These are phyloP conservation scores for Molanna angustata DNA, from an alignment of 2,888 invertebrate species.

Conservation along the genomic window DNA sequence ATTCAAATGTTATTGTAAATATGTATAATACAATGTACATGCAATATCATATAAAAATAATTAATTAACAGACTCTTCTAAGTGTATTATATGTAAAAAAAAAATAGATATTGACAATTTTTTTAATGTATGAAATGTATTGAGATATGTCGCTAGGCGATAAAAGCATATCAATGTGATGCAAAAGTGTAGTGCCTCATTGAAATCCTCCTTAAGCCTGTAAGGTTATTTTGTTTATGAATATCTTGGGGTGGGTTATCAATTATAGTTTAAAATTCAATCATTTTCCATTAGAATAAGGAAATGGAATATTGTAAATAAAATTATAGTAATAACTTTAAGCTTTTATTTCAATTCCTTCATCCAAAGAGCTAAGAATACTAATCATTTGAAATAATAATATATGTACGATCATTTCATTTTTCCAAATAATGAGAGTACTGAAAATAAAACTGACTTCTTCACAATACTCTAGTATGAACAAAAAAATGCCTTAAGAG, in stretches of 20 bases:
- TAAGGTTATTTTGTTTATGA: conserved; percentile 5
- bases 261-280: conserved; percentile 28
- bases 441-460: too few species aligned
- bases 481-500: too few species aligned
- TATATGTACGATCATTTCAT: too few species aligned
- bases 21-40: conserved; percentile 1
- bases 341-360: too few species aligned
- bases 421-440: too few species aligned
- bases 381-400: too few species aligned
- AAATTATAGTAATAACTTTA: too few species aligned
- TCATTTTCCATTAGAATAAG: conserved; percentile 27
- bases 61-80: background rate
- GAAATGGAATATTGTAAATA: conserved; percentile 21
- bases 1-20: conserved; percentile 25
- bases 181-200: conserved; percentile 47
- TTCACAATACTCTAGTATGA: too few species aligned
- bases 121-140: background rate
- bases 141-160: conserved; percentile 31
- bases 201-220: conserved; percentile 20
- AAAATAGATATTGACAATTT: background rate
- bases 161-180: conserved; percentile 48
- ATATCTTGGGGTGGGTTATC: conserved; percentile 15
- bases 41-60: background rate
- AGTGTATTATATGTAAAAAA: conserved; percentile 21
- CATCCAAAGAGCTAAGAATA: too few species aligned